These are phyloP conservation scores for Apamea anceps DNA, from an alignment of 2,888 invertebrate genomes.

Conservation along the genomic window DNA sequence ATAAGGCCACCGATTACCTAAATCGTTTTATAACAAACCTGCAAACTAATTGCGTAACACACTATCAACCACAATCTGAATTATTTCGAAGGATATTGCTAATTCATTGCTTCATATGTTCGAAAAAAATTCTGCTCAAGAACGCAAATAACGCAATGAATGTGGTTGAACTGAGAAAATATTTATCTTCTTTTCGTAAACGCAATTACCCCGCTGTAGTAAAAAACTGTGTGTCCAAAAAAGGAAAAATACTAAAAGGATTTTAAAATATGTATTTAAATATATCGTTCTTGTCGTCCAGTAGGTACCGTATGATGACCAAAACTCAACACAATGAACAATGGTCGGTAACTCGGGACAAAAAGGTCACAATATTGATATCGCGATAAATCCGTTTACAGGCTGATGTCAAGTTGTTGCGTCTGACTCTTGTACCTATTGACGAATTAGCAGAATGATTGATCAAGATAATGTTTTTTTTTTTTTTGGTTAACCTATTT, in stretches of 20 bases:
- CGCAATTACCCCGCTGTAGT: too few species aligned
- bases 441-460: neutral
- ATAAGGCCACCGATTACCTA: neutral
- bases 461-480: neutral
- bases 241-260: neutral
- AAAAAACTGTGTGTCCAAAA: neutral
- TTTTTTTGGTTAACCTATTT: too few species aligned
- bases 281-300: conserved; percentile 64
- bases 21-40: neutral
- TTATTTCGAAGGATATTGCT: too few species aligned
- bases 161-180: too few species aligned
- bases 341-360: conserved; percentile 78
- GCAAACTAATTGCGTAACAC: too few species aligned
- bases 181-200: too few species aligned
- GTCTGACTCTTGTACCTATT: neutral
- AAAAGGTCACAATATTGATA: conserved; percentile 89
- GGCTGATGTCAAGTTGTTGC: conserved; percentile 65
- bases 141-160: too few species aligned
- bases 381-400: conserved; percentile 79
- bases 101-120: too few species aligned
- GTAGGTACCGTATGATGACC: conserved; percentile 82
- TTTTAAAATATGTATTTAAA: conserved; percentile 17
- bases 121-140: too few species aligned
- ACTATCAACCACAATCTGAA: too few species aligned
- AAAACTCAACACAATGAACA: conserved; percentile 88